phyloP scores from a whole-genome alignment of 2,888 invertebrate genomes.

The Dasysyrphus albostriatus region DNA sequence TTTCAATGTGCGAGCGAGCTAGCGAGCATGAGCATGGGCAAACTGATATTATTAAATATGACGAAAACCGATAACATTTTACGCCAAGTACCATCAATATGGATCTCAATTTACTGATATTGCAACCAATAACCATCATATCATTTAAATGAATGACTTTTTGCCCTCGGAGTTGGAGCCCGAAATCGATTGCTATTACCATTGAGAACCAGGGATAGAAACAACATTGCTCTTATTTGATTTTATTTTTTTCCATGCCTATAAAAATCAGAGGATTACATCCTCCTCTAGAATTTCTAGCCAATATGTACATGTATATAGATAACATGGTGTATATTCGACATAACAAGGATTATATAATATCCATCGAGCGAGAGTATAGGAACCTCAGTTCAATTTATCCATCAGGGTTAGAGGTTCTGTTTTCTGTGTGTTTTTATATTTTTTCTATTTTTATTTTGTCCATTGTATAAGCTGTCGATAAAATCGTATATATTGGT shows the following conservation, averaged over 20 bases:
- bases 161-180: slow-evolving; percentile 60
- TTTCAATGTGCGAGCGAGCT: background rate
- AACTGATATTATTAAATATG: slow-evolving; percentile 26
- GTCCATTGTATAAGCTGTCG: slow-evolving; percentile 43
- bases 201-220: slow-evolving; percentile 47
- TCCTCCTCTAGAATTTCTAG: slow-evolving; percentile 51
- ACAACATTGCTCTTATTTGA: slow-evolving; percentile 36
- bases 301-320: slow-evolving; percentile 14
- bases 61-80: slow-evolving; percentile 28
- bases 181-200: slow-evolving; percentile 70
- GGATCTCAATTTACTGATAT: slow-evolving; percentile 74
- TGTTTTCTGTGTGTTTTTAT: background rate
- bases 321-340: slow-evolving; percentile 1
- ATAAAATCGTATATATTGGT: slow-evolving; percentile 38
- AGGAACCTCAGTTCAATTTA: slow-evolving; percentile 44
- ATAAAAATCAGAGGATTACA: slow-evolving; percentile 68
- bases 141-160: slow-evolving; percentile 73
- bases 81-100: slow-evolving; percentile 63
- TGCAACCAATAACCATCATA: slow-evolving; percentile 73
- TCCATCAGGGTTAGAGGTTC: slow-evolving; percentile 30
- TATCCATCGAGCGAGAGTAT: slow-evolving; percentile 14
- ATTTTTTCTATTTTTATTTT: slow-evolving; percentile 11
- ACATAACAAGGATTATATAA: slow-evolving; percentile 50
- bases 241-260: slow-evolving; percentile 39
- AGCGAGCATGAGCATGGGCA: too few relatives aligned